Base-by-base conservation (phyloP, 2,888 invertebrate species). In the Oscheius sp. region DNA sequence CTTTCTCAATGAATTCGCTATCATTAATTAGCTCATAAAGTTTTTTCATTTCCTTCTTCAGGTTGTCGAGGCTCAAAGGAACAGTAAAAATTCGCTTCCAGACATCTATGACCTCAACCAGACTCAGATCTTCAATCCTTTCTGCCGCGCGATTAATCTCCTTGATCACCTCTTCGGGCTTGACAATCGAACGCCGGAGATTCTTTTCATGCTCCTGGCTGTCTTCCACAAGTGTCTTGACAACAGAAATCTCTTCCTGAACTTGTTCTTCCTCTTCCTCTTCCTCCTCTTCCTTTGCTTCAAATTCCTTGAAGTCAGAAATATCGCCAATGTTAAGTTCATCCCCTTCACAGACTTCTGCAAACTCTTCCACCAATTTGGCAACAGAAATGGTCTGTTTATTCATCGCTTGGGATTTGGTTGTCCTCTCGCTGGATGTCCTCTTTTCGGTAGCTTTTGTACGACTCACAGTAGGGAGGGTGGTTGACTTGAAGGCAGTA, bases 361-460 rank as follows among this genome's bases (percentile, higher is more conserved):
- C 34, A 15, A 53, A 65, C 17, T 65, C 65, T 23, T 34, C 37
- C 23, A 65, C n/a, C 4, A 53, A 33, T 10, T 31, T 20, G 5
- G 53, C 65, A 10, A 34, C 25, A 5, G 39, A 20, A 31, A 65
- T 65, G 8, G 65, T 53, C 20, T 46, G 42, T 29, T 65, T 52
- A 27, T 25, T 53, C 17, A 65, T 45, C 0, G 65, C 25, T 27
- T 34, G 8, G 2, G 65, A 65, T 29, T 39, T 25, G 6, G 12
- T 8, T 0, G 33, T 46, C 17, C 65, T 46, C 5, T 65, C 42
- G 6, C n/a, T 27, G 6, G 57, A 27, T 17, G 2, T 50, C 17
- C n/a, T 12, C 23, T 27, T 3, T 23, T 65, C 67, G 23, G 67
- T 46, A 17, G 2, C 12, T 17, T 45, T n/a, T 20, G 31, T 42